Conservation (phyloP, 2,888 invertebrate genomes). For the Drosophila buzzatii region DNA sequence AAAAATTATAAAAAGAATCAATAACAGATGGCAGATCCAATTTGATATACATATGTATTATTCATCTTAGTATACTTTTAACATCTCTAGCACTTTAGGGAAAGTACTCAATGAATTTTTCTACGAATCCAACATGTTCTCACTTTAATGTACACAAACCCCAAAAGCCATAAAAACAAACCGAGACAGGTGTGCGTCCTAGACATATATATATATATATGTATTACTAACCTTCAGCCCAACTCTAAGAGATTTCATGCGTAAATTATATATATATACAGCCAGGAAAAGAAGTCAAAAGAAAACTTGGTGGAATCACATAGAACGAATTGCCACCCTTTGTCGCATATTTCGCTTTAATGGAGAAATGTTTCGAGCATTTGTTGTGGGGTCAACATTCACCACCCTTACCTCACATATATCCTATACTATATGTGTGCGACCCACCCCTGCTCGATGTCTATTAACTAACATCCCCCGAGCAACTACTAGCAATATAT, state of each 20-base stretch:
- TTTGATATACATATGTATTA: not conserved
- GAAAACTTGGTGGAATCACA: slow-evolving; percentile 40
- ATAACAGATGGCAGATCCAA: no score
- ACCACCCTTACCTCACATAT: slow-evolving; percentile 33
- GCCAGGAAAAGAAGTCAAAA: slow-evolving; percentile 23
- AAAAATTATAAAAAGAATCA: not conserved
- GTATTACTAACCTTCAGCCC: not conserved
- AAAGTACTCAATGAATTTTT: not conserved
- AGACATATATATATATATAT: not conserved
- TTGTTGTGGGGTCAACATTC: slow-evolving; percentile 43
- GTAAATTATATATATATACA: not conserved
- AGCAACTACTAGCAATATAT: slow-evolving; percentile 3
- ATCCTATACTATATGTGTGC: slow-evolving; percentile 3
- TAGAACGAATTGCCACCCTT: slow-evolving; percentile 44
- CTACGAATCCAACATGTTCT: not conserved
- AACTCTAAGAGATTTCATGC: slow-evolving; percentile 7
- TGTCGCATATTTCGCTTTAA: slow-evolving; percentile 30
- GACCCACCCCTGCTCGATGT: slow-evolving; percentile 42
- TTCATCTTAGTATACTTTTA: no score
- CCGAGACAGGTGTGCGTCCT: slow-evolving; percentile 8
- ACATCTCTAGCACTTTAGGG: not conserved
- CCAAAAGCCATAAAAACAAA: slow-evolving; percentile 3
- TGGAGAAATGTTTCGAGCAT: slow-evolving; percentile 30
- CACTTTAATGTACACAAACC: not conserved
- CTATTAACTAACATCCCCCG: slow-evolving; percentile 44